phyloP scores from a whole-genome alignment of 2,113 vertebrate genomes.

The Silurus meridionalis region DNA sequence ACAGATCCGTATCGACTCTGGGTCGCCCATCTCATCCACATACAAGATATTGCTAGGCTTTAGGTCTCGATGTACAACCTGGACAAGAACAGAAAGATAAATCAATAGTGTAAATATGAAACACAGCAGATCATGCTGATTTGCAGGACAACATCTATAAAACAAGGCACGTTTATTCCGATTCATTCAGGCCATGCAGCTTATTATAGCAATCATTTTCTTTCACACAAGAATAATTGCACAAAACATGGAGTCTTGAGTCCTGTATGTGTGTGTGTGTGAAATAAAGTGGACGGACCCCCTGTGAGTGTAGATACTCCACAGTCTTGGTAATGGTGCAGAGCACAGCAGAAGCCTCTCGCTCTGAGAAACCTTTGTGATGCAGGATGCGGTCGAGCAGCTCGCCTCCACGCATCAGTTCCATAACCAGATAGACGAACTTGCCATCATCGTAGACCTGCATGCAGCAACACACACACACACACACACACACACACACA shows the following conservation, averaged over 20 bases:
- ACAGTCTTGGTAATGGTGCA: conserved; percentile 87
- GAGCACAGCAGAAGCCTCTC: conserved; percentile 86
- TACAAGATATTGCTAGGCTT: conserved; percentile 97
- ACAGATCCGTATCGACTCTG: conserved; percentile 89
- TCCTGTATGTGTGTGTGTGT: background rate
- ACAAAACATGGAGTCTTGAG: background rate
- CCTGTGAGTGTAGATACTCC: conserved; percentile 94
- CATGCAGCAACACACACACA: conserved; percentile 46
- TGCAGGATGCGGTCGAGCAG: conserved; percentile 86
- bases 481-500: background rate
- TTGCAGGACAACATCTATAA: background rate
- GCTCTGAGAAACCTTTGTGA: conserved; percentile 86
- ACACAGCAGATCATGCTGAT: background rate
- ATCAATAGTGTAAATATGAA: background rate
- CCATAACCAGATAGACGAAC: conserved; percentile 86
- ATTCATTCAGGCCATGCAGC: background rate
- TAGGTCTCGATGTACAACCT: conserved; percentile 95
- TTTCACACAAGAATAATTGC: background rate
- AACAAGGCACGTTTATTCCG: background rate
- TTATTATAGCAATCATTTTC: background rate
- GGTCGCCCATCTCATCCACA: conserved; percentile 86
- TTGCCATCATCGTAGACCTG: conserved; percentile 94
- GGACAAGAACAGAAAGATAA: conserved; percentile 4
- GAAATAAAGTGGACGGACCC: conserved; percentile 70
- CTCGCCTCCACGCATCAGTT: conserved; percentile 89